Evolutionary conservation across 2,888 invertebrate species (phyloP).

Genomic region (Brachylomia viminalis): DNA sequence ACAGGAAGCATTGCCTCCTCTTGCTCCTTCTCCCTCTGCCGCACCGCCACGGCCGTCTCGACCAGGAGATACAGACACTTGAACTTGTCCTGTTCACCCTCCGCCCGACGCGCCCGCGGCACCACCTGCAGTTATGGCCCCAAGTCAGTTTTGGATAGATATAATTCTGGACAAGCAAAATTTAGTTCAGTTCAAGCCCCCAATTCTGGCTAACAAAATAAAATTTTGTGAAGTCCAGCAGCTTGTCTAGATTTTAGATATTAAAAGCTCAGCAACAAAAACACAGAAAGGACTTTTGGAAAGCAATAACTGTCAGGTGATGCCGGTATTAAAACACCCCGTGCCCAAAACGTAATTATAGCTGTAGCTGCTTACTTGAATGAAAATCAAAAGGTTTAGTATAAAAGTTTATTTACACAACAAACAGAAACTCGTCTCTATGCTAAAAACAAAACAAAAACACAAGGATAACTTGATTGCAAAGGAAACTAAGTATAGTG

Average conservation of each 20-base stretch:
- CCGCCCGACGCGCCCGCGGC: constrained; percentile 71
- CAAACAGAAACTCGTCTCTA: constrained; percentile 65
- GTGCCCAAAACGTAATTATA: constrained; percentile 28
- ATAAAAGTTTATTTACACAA: constrained; percentile 78
- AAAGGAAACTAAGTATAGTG: constrained; percentile 67
- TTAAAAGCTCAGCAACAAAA: constrained; percentile 10
- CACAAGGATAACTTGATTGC: constrained; percentile 63
- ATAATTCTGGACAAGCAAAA: constrained; percentile 16
- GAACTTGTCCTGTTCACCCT: constrained; percentile 80
- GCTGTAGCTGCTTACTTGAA: constrained; percentile 50
- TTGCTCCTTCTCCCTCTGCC: constrained; percentile 83
- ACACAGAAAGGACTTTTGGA: constrained; percentile 1
- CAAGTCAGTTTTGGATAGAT: constrained; percentile 47
- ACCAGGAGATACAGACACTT: constrained; percentile 84
- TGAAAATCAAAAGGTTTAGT: constrained; percentile 69
- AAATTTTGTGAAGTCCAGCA: constrained; percentile 6
- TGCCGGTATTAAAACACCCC: constrained; percentile 86
- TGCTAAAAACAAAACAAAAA: constrained; percentile 71
- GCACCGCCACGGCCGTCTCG: constrained; percentile 85
- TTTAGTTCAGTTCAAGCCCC: not conserved
- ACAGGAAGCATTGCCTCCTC: constrained; percentile 69
- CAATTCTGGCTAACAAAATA: not conserved
- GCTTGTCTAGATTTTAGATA: not conserved
- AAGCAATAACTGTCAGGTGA: constrained; percentile 76
- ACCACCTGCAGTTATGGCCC: constrained; percentile 81